Evolutionary conservation across 2,888 invertebrate species (phyloP), one percentile per base, ranked within the genome.

Genomic region (Ectobius pallidus): DNA sequence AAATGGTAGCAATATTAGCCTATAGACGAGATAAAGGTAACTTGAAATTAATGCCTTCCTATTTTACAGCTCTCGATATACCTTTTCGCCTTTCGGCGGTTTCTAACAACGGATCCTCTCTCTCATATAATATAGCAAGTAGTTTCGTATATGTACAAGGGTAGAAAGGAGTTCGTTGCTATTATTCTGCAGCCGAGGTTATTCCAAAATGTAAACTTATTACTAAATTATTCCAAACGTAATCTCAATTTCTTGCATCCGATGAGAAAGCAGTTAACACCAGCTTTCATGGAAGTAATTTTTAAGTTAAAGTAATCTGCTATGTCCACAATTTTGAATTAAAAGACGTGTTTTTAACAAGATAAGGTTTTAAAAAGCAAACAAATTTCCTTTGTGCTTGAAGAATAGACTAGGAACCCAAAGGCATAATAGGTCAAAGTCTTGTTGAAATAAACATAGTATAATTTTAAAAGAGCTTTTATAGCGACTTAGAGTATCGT

Each of bases 1-100:
- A 72, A 74, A 74, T 69, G 74, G 62, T 68, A 65, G 68, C 74
- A 74, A 71, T 74, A 74, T 74, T 74, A 72, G 74, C 73, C 61
- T 71, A 70, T 73, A 61, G 67, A 73, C 69, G 63, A 74, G 71
- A 71, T 72, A 74, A 74, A 69, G 71, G 71, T 69, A 68, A 42
- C 65, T 52, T n/a, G 27, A 69, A 74, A 74, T 72, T 71, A 72
- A 69, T 72, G 69, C 70, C 39, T 30, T 69, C 52, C 39, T 55
- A 34, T 55, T 55, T 55, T 49, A 69, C 55, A 27, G 61, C 70
- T 32, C 58, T 61, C 55, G 34, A 39, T 58, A 34, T 58, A 39
- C 58, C 58, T 69, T 69, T 30, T 25, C 49, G 22, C 46, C 65
- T 30, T 68, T 52, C 55, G 55, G 55, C 49, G 55, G 52, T 27